Evolutionary conservation across 64 coral and sea anemone species (phyloP).

Genomic region (Catalaphyllia jardinei): DNA sequence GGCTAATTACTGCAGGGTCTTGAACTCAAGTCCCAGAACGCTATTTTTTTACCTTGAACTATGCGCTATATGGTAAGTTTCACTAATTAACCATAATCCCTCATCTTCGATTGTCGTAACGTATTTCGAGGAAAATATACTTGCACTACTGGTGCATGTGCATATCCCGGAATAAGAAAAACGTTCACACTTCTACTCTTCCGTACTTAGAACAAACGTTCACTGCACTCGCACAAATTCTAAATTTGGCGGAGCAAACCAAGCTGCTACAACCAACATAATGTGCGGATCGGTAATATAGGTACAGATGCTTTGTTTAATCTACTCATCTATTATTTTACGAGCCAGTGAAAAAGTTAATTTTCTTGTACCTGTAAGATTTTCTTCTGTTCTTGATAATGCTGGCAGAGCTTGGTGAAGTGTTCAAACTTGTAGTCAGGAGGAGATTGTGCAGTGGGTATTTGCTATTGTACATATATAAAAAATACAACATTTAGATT

Average conservation of each 20-base stretch:
- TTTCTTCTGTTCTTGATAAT: conserved; percentile 95
- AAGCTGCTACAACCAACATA: too few relatives aligned
- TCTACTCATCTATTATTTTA: neutral
- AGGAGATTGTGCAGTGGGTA: conserved; percentile 42
- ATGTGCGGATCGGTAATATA: too few relatives aligned
- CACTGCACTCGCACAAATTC: too few relatives aligned
- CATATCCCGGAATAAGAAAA: too few relatives aligned
- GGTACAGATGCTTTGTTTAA: neutral
- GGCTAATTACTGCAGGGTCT: too few relatives aligned
- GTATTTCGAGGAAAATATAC: too few relatives aligned
- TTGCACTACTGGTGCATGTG: too few relatives aligned
- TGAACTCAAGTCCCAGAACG: neutral
- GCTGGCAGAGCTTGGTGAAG: conserved; percentile 91
- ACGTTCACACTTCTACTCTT: too few relatives aligned
- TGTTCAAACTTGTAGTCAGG: conserved; percentile 99
- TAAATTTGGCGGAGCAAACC: too few relatives aligned
- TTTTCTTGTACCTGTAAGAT: conserved; percentile 63
- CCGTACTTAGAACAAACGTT: too few relatives aligned
- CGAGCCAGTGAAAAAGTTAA: neutral
- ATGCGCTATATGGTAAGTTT: neutral
- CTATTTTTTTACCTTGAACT: neutral
- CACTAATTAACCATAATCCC: too few relatives aligned
- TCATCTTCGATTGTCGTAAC: too few relatives aligned
- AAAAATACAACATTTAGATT: neutral
- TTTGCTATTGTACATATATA: conserved; percentile 20